Base-by-base conservation (phyloP, 1,140 invertebrate genomes). In the Phortica variegata region DNA sequence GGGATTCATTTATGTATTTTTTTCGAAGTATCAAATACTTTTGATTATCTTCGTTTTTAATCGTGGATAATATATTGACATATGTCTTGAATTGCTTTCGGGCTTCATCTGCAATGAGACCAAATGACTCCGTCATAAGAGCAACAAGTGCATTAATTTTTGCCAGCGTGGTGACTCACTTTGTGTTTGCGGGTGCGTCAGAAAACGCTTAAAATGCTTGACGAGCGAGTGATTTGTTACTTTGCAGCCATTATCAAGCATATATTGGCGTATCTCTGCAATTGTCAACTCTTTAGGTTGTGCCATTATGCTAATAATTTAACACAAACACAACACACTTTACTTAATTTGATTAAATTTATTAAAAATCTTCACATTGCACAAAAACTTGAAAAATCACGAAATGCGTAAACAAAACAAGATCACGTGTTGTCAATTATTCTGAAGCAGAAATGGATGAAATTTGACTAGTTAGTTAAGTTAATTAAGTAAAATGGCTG, bases 141-240 rank as follows among this genome's bases (percentile, higher is more conserved):
- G 12, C 19, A 29, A 57, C 36, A 23, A 37, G 19, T 38, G 40
- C 33, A 21, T 40, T 43, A 9, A 16, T 33, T 38, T 33, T 41
- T 31, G 19, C 18, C 31, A 26, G 17, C 18, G 9, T 18, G 20
- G 43, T 73, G 69, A 75, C 70, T 75, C 70, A 75, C 73, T 71
- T 73, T 75, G 69, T n/a, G 66, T 61, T 15, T 75, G 57, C 29
- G 65, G 60, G 33, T 71, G 85, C 43, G 87, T 92, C 17, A 95
- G 80, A 75, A 89, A 91, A 47, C 80, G 80, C 77, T 91, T 93
- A 62, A 94, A 95, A 79, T 93, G 83, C 77, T 90, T 90, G 26
- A 94, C 90, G 48, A 93, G 78, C 49, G 92, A 88, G 77, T 89
- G 87, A 77, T 94, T 94, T 56, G 86, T 88, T 40, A 91, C 89